Evolutionary conservation across 2,113 vertebrate genomes (phyloP), one percentile per base, ranked within the genome.

Genomic region (Hypocryptadius cinnamomeus): DNA sequence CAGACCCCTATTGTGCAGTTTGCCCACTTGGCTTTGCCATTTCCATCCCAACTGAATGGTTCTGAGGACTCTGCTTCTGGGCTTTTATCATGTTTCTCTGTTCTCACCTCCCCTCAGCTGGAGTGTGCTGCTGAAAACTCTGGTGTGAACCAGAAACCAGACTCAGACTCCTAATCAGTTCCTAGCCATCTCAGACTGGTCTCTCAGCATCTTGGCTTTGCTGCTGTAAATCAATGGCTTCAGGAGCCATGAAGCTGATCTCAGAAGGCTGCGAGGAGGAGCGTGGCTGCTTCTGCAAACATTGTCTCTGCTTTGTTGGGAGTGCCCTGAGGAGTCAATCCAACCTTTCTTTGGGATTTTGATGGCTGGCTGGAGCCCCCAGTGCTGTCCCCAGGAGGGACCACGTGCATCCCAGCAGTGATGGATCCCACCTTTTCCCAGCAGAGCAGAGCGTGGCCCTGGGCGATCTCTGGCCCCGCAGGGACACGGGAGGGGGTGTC

Each of bases 401-500:
- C 13, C 9, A 24, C 0, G 0, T 40, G 22, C 45, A 23, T 76
- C 63, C 40, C 1, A 2, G 23, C 40, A 33, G 45, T 11, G 51
- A 16, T 24, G 61, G 64, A 19, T 63, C 30, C 47, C 70, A 47
- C 30, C 57, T 63, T 39, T 5, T 40, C 51, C 47, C 64, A 21
- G n/a, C 2, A 2, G 53, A 45, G 53, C 15, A 1, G 47, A 51
- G 23, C 1, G 0, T 12, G 48, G 27, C 39, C 60, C 54, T 24
- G 51, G 22, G 64, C 48, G 23, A 50, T 73, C n/a, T 83, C 60
- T 53, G 20, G 47, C 51, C 64, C 23, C 7, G 2, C 3, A 1
- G 73, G 51, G 53, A 51, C 1, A 1, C 42, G 19, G 10, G 31
- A 24, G 25, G 15, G 61, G 57, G 11, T 56, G n/a, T 73, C 84